Evolutionary conservation across 1,140 invertebrate genomes (phyloP).

Genomic region (Diorhabda sublineata): DNA sequence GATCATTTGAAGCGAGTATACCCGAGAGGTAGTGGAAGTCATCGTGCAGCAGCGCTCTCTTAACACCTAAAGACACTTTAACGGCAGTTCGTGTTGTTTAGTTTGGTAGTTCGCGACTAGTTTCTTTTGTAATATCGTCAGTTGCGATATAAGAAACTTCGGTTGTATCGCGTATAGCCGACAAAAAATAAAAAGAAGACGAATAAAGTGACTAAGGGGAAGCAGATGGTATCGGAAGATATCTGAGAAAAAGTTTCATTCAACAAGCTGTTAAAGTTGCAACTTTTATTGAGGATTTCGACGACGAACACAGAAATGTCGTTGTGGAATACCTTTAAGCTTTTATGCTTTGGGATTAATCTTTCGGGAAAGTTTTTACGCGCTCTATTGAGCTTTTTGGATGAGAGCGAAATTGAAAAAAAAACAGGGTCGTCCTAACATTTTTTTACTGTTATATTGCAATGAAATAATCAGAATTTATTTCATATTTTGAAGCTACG

Average conservation of each 20-base stretch:
- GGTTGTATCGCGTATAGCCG: neutral
- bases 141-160: slow-evolving; percentile 6
- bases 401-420: neutral
- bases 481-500: too few species aligned
- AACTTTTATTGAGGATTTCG: slow-evolving; percentile 20
- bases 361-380: slow-evolving; percentile 7
- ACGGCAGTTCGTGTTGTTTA: slow-evolving; percentile 1
- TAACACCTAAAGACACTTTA: neutral
- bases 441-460: too few species aligned
- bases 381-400: neutral
- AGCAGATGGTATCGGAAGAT: slow-evolving; percentile 10
- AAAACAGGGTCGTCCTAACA: neutral
- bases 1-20: neutral
- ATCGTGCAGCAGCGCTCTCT: neutral
- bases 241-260: slow-evolving; percentile 14
- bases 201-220: neutral
- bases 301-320: slow-evolving; percentile 8
- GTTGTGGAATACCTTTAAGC: slow-evolving; percentile 16
- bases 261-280: slow-evolving; percentile 15
- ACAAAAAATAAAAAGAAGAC: neutral
- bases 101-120: neutral
- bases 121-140: slow-evolving; percentile 6
- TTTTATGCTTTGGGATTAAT: slow-evolving; percentile 8
- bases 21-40: neutral
- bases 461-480: too few species aligned